phyloP scores from a whole-genome alignment of 2,113 vertebrate genomes.

The Dasypus novemcinctus region DNA sequence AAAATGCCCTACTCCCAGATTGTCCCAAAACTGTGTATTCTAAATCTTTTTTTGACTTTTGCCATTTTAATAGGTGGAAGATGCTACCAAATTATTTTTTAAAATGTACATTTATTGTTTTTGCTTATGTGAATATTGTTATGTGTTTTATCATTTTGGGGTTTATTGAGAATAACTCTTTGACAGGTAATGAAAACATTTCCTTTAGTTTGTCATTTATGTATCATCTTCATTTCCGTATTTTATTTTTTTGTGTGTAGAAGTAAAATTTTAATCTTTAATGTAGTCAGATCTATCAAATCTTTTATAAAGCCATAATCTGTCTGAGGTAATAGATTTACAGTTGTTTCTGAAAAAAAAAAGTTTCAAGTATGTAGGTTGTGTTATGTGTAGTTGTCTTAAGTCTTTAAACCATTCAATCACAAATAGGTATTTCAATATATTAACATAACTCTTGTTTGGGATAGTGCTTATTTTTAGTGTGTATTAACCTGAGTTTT shows the following conservation, averaged over 20 bases:
- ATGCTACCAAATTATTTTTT: background rate
- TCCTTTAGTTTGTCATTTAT: background rate
- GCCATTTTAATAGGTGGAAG: background rate
- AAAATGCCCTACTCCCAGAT: background rate
- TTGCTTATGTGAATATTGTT: background rate
- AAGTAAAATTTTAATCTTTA: background rate
- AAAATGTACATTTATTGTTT: constrained; percentile 16
- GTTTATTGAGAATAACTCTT: background rate
- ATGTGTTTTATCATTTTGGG: background rate
- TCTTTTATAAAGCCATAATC: constrained; percentile 16
- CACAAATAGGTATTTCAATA: background rate
- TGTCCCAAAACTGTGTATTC: background rate
- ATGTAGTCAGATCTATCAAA: background rate
- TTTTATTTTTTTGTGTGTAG: background rate
- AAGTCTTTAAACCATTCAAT: background rate
- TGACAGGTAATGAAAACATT: background rate
- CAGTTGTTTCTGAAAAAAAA: background rate
- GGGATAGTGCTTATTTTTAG: background rate
- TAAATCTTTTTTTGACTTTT: constrained; percentile 3
- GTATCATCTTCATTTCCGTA: background rate
- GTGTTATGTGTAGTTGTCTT: background rate
- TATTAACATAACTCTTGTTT: background rate
- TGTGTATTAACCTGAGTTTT: background rate
- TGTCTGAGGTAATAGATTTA: background rate
- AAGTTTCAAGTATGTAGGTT: constrained; percentile 35